These are phyloP conservation scores for Lithobates sylvaticus DNA, from an alignment of 2,797 vertebrate species.

Conservation along the genomic window DNA sequence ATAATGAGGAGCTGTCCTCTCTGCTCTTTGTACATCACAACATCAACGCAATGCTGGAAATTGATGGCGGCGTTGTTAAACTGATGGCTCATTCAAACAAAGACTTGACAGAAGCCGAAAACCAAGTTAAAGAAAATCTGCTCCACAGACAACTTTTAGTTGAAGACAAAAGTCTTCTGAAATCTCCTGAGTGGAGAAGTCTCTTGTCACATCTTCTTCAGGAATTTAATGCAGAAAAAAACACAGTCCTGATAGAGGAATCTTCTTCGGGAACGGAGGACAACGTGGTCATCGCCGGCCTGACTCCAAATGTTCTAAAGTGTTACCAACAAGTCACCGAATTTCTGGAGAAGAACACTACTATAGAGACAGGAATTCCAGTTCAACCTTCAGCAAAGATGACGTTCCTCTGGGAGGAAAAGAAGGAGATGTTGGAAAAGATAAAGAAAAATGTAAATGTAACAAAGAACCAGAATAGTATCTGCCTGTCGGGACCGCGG, in stretches of 20 bases:
- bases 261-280: conserved; percentile 44
- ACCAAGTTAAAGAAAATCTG: conserved; percentile 71
- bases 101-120: conserved; percentile 76
- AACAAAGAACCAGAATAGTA: conserved; percentile 65
- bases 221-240: conserved; percentile 67
- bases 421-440: conserved; percentile 57
- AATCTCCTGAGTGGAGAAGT: conserved; percentile 72
- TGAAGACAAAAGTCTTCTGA: conserved; percentile 71
- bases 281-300: conserved; percentile 77
- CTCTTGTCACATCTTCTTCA: conserved; percentile 67
- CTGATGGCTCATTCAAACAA: conserved; percentile 71
- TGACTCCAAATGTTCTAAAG: conserved; percentile 71
- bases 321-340: conserved; percentile 66
- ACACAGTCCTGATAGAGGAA: conserved; percentile 67
- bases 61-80: conserved; percentile 67
- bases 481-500: conserved; percentile 78
- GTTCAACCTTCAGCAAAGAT: conserved; percentile 68
- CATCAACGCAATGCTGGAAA: conserved; percentile 75
- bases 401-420: conserved; percentile 77
- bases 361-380: conserved; percentile 68
- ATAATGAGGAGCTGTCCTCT: conserved; percentile 73
- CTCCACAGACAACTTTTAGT: conserved; percentile 67
- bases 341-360: conserved; percentile 76
- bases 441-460: conserved; percentile 73
- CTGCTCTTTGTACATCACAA: conserved; percentile 77